Conservation (phyloP, 2,888 invertebrate species). For the Hipparchia sbordonii region DNA sequence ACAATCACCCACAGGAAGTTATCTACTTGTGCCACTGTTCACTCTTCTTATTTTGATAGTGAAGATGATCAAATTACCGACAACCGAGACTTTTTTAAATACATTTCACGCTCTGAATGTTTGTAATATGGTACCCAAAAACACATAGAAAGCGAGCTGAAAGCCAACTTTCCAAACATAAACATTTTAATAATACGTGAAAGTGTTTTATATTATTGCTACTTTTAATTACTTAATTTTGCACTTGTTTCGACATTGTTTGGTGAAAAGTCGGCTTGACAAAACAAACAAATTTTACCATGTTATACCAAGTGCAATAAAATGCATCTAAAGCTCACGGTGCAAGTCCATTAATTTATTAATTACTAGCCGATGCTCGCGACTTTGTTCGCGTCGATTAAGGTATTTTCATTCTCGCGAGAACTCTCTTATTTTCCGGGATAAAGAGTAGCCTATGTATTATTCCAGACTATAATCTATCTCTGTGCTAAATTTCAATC, state of each 20-base stretch:
- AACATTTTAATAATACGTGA: conserved; percentile 7
- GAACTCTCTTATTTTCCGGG: too few relatives aligned
- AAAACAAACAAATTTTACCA: too few relatives aligned
- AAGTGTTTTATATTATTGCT: background rate
- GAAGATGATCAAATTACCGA: conserved; percentile 12
- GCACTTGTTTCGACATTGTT: background rate
- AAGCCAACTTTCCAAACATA: conserved; percentile 15
- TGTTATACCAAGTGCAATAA: too few relatives aligned
- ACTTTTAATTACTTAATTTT: background rate
- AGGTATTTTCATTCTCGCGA: too few relatives aligned
- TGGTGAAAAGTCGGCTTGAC: background rate
- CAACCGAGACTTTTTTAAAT: conserved; percentile 1
- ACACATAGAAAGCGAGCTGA: conserved; percentile 15
- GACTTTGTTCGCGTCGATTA: background rate
- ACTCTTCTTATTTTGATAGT: conserved; percentile 3
- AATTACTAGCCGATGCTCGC: background rate
- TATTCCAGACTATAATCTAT: too few relatives aligned
- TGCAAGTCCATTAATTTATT: too few relatives aligned
- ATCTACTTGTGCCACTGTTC: background rate
- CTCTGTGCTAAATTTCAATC: too few relatives aligned
- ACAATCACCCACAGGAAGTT: conserved; percentile 1
- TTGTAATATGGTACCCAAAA: conserved; percentile 15
- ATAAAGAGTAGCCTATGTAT: too few relatives aligned
- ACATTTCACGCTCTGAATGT: conserved; percentile 17
- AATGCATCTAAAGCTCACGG: too few relatives aligned